Evolutionary conservation across 35 echinoderm and acorn worm genomes (phyloP).

Genomic region (Ophiothrix spiculata): DNA sequence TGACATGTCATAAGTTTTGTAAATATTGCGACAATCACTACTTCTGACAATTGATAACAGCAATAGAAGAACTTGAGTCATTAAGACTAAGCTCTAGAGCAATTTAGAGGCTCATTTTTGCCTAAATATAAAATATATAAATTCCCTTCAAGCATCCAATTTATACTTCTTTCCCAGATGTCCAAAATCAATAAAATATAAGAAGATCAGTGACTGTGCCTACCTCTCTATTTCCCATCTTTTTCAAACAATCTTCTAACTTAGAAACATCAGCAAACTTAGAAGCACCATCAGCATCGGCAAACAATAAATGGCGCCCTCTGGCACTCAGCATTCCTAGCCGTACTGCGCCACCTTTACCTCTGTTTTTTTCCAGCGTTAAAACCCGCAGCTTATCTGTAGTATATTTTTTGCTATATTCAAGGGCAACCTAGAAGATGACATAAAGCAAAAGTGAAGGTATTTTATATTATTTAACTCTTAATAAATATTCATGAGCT

Average conservation of each 20-base stretch:
- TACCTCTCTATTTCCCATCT: conserved; percentile 72
- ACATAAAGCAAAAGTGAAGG: no score
- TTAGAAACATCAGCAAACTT: conserved; percentile 80
- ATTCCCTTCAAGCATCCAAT: no score
- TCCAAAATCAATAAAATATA: no score
- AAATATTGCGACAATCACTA: no score
- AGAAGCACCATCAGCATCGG: conserved; percentile 98
- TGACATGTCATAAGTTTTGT: no score
- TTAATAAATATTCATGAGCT: no score
- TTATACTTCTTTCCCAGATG: no score
- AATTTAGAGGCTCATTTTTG: no score
- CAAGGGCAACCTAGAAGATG: conserved; percentile 69
- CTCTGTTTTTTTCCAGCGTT: conserved; percentile 75
- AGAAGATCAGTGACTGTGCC: conserved; percentile 7
- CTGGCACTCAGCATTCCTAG: conserved; percentile 96
- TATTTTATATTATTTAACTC: no score
- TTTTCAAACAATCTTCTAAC: conserved; percentile 67
- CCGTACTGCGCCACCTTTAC: conserved; percentile 89
- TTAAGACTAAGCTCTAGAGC: neutral
- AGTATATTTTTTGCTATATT: conserved; percentile 78
- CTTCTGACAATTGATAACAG: neutral
- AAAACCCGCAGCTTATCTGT: conserved; percentile 75
- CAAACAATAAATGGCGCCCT: conserved; percentile 78
- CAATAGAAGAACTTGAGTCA: neutral
- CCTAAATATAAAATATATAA: no score